Base-by-base conservation (phyloP, 2,797 vertebrate genomes). In the Aphelocoma californica region DNA sequence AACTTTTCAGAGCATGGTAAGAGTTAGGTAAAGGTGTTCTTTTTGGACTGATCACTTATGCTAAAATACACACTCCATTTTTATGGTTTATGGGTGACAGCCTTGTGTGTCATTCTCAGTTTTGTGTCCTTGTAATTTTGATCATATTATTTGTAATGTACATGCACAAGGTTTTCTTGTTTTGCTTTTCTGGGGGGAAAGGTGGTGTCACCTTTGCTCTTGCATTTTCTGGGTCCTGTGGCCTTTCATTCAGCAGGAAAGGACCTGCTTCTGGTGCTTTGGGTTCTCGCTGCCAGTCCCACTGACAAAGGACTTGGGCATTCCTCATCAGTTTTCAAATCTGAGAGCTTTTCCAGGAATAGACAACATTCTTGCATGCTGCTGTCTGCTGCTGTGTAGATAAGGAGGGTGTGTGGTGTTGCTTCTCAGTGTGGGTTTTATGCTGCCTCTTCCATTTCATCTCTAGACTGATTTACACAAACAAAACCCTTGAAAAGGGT, bases 121-220 rank as follows among this genome's bases (percentile, higher is more conserved):
- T 67, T 28, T 78, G 15, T 48, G 36, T 71, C 47, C 42, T 31
- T 53, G 10, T 87, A 9, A 5, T 57, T 81, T 80, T 85, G 24
- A 56, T 67, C 1, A 4, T 20, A 3, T 34, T 79, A 36, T 67
- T 82, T 87, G 14, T 56, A 26, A 32, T 26, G 12, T 12, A n/a
- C 0, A 0, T 26, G 25, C 18, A 38, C 7, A 28, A 20, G 12
- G 9, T 1, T 21, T 44, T 50, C 36, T 53, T 72, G 6, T 11
- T 77, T 75, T 12, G 1, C 5, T 73, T 75, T 50, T 24, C 2
- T 11, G 1, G 6, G 18, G 10, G 14, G 13, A 11, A 24, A 42
- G 34, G 36, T 13, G 4, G 60, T 73, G 20, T 89, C 34, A 44
- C 17, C 18, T 73, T 48, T 53, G 18, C 18, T 83, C 8, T 50